These are phyloP conservation scores for Anthoscopus minutus DNA, from an alignment of 2,113 vertebrate genomes.

Conservation along the genomic window DNA sequence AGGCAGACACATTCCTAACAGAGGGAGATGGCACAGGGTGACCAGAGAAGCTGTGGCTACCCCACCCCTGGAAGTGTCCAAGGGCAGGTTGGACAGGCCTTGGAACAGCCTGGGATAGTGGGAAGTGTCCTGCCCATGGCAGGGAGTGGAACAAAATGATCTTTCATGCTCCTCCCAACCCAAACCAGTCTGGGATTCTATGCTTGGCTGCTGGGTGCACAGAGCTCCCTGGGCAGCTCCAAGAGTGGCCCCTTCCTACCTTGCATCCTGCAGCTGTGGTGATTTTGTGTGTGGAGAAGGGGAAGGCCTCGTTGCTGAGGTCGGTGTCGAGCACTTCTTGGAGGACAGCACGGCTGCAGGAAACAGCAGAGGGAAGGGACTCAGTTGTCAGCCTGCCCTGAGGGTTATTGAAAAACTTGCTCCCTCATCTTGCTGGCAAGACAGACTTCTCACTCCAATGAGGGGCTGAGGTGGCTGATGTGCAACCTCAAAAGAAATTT, in stretches of 20 bases:
- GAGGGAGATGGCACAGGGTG: not conserved
- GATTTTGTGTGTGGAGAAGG: slow-evolving; percentile 90
- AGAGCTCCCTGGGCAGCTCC: not conserved
- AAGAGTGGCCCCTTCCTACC: slow-evolving; percentile 55
- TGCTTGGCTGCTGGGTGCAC: fast-evolving
- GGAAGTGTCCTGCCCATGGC: not conserved
- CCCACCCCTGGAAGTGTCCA: not conserved
- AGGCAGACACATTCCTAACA: not conserved
- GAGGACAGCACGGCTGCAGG: slow-evolving; percentile 80
- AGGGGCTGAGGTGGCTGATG: not conserved
- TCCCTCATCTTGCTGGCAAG: not conserved
- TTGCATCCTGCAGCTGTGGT: slow-evolving; percentile 77
- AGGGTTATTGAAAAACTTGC: not conserved
- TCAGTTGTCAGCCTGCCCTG: not conserved
- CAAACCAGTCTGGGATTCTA: not conserved
- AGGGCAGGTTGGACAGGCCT: fast-evolving
- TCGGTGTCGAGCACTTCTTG: slow-evolving; percentile 87
- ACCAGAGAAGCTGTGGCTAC: not conserved
- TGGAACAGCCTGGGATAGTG: not conserved
- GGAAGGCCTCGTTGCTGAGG: slow-evolving; percentile 87
- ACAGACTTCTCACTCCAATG: not conserved
- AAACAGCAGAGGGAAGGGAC: not conserved
- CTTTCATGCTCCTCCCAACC: not conserved
- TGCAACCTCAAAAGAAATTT: not conserved
- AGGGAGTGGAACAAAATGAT: not conserved